Conservation (phyloP, 2,797 vertebrate genomes). For the Pelobates cultripes region DNA sequence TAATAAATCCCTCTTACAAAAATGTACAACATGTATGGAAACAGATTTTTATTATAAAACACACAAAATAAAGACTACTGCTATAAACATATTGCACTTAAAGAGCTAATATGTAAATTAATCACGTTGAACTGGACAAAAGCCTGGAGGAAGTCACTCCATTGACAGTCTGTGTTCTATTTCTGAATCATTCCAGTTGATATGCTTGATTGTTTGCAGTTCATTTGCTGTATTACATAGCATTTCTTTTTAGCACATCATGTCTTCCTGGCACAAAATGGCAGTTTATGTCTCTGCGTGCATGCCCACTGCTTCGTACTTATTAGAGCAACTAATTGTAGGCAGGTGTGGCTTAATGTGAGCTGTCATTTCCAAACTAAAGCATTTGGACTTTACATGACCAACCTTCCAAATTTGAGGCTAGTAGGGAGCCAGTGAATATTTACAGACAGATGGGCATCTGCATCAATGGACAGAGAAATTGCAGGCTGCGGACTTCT, state of each 20-base stretch:
- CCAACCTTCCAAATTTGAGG: slow-evolving; percentile 1
- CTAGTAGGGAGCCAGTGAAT: too few relatives aligned
- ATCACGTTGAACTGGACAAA: not conserved
- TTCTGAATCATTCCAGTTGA: not conserved
- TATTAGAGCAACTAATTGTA: slow-evolving; percentile 30
- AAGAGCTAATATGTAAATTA: not conserved
- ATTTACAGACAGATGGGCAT: too few relatives aligned
- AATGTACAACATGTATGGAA: too few relatives aligned
- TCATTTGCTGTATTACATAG: not conserved
- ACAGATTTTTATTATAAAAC: too few relatives aligned
- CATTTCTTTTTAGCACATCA: not conserved
- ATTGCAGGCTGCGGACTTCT: too few relatives aligned
- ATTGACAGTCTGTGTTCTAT: not conserved
- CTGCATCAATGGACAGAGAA: too few relatives aligned
- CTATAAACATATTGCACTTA: not conserved
- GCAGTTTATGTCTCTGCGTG: not conserved
- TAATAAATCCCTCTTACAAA: too few relatives aligned
- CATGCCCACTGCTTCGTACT: slow-evolving; percentile 1
- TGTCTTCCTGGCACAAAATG: not conserved
- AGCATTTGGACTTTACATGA: slow-evolving; percentile 13
- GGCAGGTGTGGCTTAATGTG: slow-evolving; percentile 27
- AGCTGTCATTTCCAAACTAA: slow-evolving; percentile 7
- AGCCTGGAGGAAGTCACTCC: not conserved
- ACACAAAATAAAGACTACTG: too few relatives aligned
- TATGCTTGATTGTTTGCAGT: not conserved